phyloP scores from a whole-genome alignment of 2,797 vertebrate genomes.

The Manis crassicaudata region DNA sequence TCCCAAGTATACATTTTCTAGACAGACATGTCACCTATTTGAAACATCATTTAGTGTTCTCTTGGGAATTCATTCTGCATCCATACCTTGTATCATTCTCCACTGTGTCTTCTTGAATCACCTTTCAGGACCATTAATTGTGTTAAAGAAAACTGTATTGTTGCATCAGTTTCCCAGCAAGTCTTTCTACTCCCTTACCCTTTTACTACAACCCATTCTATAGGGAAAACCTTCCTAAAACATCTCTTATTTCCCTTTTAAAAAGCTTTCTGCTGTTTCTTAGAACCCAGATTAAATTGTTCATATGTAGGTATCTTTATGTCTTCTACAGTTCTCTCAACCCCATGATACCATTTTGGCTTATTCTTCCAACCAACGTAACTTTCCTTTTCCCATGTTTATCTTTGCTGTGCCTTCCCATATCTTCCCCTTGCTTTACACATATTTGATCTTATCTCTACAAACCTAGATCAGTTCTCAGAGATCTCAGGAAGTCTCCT shows the following conservation, averaged over 20 bases:
- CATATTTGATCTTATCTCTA: not conserved
- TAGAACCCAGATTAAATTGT: not conserved
- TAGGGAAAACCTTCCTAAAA: not conserved
- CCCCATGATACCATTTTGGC: not conserved
- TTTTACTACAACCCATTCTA: not conserved
- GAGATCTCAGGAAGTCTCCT: not conserved
- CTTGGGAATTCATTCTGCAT: slow-evolving; percentile 11
- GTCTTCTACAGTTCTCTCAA: not conserved
- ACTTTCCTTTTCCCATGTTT: not conserved
- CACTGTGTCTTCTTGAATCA: not conserved
- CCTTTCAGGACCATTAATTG: not conserved
- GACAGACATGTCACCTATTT: not conserved
- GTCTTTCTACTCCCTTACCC: not conserved
- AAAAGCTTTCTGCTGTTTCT: not conserved
- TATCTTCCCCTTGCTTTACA: not conserved
- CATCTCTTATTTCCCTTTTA: not conserved
- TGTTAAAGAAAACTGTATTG: not conserved
- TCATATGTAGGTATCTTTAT: not conserved
- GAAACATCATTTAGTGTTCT: not conserved
- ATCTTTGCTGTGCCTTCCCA: not conserved
- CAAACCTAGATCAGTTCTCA: not conserved
- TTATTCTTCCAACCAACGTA: not conserved
- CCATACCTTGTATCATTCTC: not conserved
- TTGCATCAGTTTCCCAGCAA: not conserved
- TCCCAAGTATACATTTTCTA: not conserved